Base-by-base conservation (phyloP, 1,140 invertebrate species). In the Micrasema longulum region DNA sequence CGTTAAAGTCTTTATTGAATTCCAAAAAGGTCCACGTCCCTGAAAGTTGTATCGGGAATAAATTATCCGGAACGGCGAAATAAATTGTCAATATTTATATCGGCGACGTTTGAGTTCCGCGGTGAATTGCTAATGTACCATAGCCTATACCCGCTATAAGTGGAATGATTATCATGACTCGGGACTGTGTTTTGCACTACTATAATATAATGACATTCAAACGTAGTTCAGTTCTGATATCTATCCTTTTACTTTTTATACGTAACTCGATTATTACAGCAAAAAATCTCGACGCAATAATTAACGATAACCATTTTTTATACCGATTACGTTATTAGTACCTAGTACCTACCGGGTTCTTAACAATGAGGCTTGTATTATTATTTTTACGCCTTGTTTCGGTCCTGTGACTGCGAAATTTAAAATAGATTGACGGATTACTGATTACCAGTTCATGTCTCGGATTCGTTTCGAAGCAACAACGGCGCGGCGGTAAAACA, bases 81-180 rank as follows among this genome's bases (percentile, higher is more conserved):
- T 31, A 64, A 47, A 47, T 64, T 64, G 60, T 45, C 41, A 64
- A 64, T 64, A 64, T 64, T 62, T 64, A 64, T 64, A 64, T 64
- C 41, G 43, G 6, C 60, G 22, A 47, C 41, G 55, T 38, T 55
- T 41, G 23, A 47, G 60, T 12, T 45, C n/a, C 11, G 18, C 14
- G 41, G 41, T 31, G 60, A 64, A 64, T 64, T 36, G 60, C 6
- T 64, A 64, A 64, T 64, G 55, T 12, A 12, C 14, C 4, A 41
- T 38, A 14, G 16, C 43, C 26, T 31, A 7, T 31, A 31, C 52
- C 23, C 52, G 52, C 23, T 55, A 55, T 16, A 31, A 55, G 26
- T 16, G 52, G 26, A 6, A 55, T 31, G 12, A 55, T 16, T 31
- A 3, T 31, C 26, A 31, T 31, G 26, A 31, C 26, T 31, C 26